Conservation (phyloP, 1,140 invertebrate species). For the Hylyphantes graminicola region DNA sequence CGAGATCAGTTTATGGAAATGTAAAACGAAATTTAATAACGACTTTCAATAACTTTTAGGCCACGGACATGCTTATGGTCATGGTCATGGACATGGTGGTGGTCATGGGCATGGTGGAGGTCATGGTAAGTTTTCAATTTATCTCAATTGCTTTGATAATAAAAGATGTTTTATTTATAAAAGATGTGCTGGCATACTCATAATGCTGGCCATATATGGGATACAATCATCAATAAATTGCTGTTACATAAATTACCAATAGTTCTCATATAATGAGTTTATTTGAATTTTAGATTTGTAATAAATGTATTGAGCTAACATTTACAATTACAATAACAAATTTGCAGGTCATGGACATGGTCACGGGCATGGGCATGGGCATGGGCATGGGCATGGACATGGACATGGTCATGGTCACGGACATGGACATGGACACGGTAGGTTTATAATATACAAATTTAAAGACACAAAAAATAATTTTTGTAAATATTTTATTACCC, state of each 20-base stretch:
- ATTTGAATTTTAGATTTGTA: neutral
- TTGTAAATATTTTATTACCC: no score
- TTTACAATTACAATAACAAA: neutral
- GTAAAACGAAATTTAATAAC: neutral
- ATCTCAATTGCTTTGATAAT: neutral
- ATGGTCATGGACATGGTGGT: slow-evolving; percentile 25
- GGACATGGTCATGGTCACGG: slow-evolving; percentile 10
- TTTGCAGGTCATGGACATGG: slow-evolving; percentile 7
- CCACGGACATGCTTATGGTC: slow-evolving; percentile 29
- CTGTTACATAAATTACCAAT: neutral
- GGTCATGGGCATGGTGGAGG: slow-evolving; percentile 13
- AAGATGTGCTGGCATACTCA: neutral
- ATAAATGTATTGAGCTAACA: neutral
- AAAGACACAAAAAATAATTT: no score
- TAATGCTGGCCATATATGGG: neutral
- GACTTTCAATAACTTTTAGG: neutral
- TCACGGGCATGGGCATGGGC: slow-evolving; percentile 9
- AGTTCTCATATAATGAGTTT: neutral
- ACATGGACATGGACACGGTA: slow-evolving; percentile 10
- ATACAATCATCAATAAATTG: neutral
- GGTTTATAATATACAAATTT: neutral
- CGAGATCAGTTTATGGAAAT: neutral
- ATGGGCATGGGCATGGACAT: slow-evolving; percentile 1
- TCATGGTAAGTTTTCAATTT: neutral
- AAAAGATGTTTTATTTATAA: neutral